Conservation (phyloP, 2,113 vertebrate species). For the Motacilla tschutschensis region DNA sequence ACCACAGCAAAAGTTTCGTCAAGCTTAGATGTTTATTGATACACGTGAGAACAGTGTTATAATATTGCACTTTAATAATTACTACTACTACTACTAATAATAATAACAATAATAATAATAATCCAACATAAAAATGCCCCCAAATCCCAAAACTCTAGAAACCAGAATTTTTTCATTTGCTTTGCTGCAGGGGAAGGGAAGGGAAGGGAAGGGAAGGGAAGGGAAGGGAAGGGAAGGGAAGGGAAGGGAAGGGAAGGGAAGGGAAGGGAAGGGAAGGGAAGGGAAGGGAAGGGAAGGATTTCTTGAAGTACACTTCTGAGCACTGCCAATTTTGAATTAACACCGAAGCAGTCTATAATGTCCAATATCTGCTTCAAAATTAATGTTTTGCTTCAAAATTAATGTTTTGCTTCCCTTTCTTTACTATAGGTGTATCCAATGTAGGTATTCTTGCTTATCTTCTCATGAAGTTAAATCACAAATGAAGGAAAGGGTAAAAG, state of each 20-base stretch:
- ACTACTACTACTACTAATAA: background rate
- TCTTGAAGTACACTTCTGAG: background rate
- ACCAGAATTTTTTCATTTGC: background rate
- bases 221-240: too few relatives aligned
- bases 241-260: too few relatives aligned
- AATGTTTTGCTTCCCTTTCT: background rate
- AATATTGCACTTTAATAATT: background rate
- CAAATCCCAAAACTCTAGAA: background rate
- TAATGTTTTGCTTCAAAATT: background rate
- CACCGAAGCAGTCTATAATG: background rate
- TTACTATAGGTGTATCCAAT: background rate
- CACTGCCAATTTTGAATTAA: background rate
- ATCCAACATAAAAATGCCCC: background rate
- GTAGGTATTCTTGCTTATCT: background rate
- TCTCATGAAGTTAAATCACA: background rate
- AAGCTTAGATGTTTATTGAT: background rate
- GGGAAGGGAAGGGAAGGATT: background rate
- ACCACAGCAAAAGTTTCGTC: background rate
- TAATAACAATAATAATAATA: background rate
- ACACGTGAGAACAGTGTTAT: background rate
- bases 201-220: background rate
- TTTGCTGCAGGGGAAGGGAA: background rate
- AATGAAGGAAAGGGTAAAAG: background rate
- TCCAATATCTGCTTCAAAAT: background rate
- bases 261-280: background rate